Conservation (phyloP, 2,113 vertebrate species). For the Mystacornis crossleyi region DNA sequence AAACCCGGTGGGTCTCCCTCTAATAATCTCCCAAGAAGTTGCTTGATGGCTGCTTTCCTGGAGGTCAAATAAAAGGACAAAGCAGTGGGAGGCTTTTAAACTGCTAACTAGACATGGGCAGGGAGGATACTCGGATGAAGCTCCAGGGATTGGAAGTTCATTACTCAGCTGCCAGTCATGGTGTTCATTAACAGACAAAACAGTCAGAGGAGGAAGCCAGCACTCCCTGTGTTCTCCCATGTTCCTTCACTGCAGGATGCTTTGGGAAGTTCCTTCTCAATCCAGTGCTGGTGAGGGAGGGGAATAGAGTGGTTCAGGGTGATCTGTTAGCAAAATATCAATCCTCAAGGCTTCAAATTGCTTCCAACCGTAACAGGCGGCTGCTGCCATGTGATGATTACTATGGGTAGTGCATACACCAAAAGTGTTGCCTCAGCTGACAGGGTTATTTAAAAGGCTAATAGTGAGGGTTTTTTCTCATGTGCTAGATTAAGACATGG, state of each 20-base stretch:
- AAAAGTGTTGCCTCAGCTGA: neutral
- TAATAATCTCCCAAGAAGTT: neutral
- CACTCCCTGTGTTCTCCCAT: neutral
- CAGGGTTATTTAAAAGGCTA: neutral
- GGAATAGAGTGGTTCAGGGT: neutral
- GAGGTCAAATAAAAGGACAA: neutral
- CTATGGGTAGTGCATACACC: neutral
- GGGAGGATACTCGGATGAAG: neutral
- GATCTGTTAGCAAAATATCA: neutral
- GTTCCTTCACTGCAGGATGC: neutral
- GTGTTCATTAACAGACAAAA: neutral
- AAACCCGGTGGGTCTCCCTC: neutral
- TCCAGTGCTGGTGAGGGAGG: neutral
- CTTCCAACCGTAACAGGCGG: fast-evolving
- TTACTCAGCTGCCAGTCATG: neutral
- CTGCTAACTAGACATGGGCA: neutral
- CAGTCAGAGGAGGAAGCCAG: neutral
- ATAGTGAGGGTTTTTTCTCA: fast-evolving
- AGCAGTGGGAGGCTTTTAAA: neutral
- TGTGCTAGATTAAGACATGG: neutral
- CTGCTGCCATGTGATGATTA: neutral
- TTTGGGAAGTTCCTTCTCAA: neutral
- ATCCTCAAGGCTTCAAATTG: neutral
- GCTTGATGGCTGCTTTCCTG: neutral
- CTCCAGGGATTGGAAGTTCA: neutral